Evolutionary conservation across 2,888 invertebrate genomes (phyloP), one percentile per base, ranked within the genome.

Genomic region (Microdon myrmicae): DNA sequence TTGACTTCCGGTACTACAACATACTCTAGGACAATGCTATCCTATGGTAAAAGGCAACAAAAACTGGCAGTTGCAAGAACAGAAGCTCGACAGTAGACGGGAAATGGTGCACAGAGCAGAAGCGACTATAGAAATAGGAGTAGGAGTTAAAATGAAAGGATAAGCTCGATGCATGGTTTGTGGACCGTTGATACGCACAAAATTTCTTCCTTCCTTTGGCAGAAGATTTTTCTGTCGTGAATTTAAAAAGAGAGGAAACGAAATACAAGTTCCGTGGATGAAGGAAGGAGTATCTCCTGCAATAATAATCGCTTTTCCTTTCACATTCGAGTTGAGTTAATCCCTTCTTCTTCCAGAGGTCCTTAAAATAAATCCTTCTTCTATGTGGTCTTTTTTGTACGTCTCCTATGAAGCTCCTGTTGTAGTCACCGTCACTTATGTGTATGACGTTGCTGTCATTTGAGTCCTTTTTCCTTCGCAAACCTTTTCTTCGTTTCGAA

Each of bases 121-220:
- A n/a, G n/a, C n/a, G n/a, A n/a, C n/a, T n/a, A n/a, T n/a, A n/a
- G n/a, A n/a, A n/a, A n/a, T n/a, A n/a, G n/a, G n/a, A n/a, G n/a
- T n/a, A n/a, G n/a, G n/a, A n/a, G n/a, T n/a, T n/a, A n/a, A n/a
- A n/a, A n/a, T n/a, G n/a, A n/a, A n/a, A n/a, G n/a, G n/a, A n/a
- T n/a, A n/a, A n/a, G n/a, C n/a, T n/a, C n/a, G n/a, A n/a, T n/a
- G n/a, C n/a, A n/a, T n/a, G n/a, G n/a, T n/a, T n/a, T n/a, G n/a
- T n/a, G n/a, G n/a, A n/a, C n/a, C 29, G 41, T 47, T 37, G 51
- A 38, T 41, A 64, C 64, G 58, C 64, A 64, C 51, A 43, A 56
- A 64, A 58, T 64, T 64, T 56, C 58, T 58, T 64, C 64, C 64
- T 64, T 64, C 64, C 64, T 64, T n/a, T n/a, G n/a, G n/a, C n/a